Evolutionary conservation across 2,113 vertebrate genomes (phyloP).

Genomic region (Gymnarchus niloticus): DNA sequence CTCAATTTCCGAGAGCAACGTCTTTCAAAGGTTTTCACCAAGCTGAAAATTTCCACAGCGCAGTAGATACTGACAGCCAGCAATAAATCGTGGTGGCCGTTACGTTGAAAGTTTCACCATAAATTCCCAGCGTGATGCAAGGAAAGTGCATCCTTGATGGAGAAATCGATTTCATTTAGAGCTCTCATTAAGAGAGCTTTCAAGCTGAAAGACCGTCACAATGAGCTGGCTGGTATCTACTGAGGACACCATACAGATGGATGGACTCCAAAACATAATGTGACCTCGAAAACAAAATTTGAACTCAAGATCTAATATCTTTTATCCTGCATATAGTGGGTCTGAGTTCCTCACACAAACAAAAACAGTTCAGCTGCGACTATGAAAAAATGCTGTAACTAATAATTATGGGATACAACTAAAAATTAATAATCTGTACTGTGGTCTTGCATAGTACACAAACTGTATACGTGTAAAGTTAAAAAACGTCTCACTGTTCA

Average conservation of each 20-base stretch:
- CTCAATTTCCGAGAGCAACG: background rate
- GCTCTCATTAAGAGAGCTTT: constrained; percentile 41
- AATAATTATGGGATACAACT: background rate
- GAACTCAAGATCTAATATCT: background rate
- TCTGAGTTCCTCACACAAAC: background rate
- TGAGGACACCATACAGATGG: background rate
- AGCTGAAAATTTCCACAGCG: constrained; percentile 24
- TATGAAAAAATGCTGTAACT: background rate
- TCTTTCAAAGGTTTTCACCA: constrained; percentile 29
- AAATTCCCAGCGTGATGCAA: constrained; percentile 38
- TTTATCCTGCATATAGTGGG: background rate
- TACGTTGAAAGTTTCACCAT: constrained; percentile 36
- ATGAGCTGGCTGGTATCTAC: constrained; percentile 15
- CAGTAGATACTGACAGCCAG: constrained; percentile 35
- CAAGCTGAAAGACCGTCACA: constrained; percentile 39
- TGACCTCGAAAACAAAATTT: background rate
- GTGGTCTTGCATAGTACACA: background rate
- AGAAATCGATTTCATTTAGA: constrained; percentile 55
- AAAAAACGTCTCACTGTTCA: background rate
- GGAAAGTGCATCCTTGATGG: constrained; percentile 40
- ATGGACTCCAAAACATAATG: background rate
- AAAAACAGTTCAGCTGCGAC: background rate
- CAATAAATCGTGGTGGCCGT: constrained; percentile 40
- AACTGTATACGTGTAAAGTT: background rate
- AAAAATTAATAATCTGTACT: background rate